phyloP scores from a whole-genome alignment of 2,113 vertebrate species.

The Ctenodactylus gundi region DNA sequence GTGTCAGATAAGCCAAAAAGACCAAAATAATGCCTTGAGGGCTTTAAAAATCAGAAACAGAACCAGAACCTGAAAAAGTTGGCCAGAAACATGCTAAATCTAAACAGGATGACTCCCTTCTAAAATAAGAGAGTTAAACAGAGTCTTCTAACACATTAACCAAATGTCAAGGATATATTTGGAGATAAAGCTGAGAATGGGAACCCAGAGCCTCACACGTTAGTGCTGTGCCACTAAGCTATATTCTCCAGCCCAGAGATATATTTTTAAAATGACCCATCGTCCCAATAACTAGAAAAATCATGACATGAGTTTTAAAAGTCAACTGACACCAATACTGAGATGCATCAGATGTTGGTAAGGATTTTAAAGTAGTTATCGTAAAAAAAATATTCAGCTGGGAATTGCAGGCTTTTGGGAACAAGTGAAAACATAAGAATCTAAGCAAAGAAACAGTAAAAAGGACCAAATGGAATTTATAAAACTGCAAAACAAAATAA shows the following conservation, averaged over 20 bases:
- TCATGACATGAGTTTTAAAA: neutral
- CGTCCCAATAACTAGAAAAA: neutral
- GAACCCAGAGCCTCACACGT: no score
- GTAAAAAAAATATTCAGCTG: neutral
- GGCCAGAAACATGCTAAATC: neutral
- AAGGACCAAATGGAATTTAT: slow-evolving; percentile 16
- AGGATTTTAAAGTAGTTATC: neutral
- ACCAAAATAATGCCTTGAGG: neutral
- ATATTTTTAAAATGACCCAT: neutral
- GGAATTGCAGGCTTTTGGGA: neutral
- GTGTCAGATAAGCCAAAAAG: neutral
- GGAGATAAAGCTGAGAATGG: no score
- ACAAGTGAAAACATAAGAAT: neutral
- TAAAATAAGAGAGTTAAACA: neutral
- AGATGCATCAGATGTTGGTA: neutral
- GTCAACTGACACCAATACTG: neutral
- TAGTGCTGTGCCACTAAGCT: no score
- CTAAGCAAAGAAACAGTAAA: neutral
- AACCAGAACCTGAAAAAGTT: neutral
- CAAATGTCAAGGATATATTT: neutral
- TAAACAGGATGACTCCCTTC: neutral
- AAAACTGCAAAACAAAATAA: slow-evolving; percentile 32
- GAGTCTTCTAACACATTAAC: neutral
- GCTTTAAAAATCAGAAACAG: neutral
- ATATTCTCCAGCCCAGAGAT: no score